Evolutionary conservation across 2,797 vertebrate species (phyloP).

Genomic region (Somateria mollissima): DNA sequence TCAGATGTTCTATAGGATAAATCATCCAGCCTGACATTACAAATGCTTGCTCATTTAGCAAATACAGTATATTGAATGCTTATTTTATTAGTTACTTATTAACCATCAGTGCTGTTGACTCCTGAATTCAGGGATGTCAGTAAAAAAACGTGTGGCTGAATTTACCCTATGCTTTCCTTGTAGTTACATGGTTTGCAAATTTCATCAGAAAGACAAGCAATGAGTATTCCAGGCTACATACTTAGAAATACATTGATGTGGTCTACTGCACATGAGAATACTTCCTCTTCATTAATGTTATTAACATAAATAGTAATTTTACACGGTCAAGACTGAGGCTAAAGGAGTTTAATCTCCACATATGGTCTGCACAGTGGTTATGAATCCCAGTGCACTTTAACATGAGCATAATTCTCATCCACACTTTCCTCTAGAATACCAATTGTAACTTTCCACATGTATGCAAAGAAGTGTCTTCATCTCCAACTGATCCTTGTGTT

Average conservation of each 20-base stretch:
- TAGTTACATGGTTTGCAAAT: neutral
- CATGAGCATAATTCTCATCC: neutral
- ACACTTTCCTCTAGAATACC: neutral
- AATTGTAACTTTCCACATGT: neutral
- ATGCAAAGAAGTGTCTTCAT: neutral
- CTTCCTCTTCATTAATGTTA: neutral
- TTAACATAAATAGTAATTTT: neutral
- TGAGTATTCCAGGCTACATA: neutral
- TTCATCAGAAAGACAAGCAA: neutral
- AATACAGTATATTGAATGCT: neutral
- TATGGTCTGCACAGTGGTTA: neutral
- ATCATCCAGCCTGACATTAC: neutral
- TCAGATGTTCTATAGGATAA: constrained; percentile 1
- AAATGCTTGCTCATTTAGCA: neutral
- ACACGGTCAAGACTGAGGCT: neutral
- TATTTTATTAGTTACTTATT: constrained; percentile 14
- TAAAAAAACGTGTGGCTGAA: neutral
- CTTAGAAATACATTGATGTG: neutral
- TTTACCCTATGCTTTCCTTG: neutral
- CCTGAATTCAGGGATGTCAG: neutral
- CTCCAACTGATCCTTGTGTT: neutral
- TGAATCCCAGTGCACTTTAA: neutral
- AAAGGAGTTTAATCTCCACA: neutral
- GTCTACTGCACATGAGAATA: neutral
- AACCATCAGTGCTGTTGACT: neutral